Evolutionary conservation across 2,888 invertebrate genomes (phyloP).

Genomic region (Aleiodes leptofemur): DNA sequence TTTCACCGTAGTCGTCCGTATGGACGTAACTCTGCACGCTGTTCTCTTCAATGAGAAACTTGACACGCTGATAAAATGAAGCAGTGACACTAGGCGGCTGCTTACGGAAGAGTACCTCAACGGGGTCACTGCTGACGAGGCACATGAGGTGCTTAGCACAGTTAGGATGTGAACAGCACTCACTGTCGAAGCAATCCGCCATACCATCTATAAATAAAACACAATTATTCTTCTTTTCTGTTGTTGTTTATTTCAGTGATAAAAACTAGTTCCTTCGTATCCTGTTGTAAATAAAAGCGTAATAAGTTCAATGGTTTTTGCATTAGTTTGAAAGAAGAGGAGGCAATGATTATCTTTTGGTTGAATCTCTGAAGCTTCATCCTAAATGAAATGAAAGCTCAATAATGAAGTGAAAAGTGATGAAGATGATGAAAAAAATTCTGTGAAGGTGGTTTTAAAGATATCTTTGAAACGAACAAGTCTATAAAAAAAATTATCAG

Average conservation of each 20-base stretch:
- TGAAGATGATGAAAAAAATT: too few relatives aligned
- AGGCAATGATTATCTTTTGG: neutral
- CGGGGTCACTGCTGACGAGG: slow-evolving; percentile 96
- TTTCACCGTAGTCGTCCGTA: slow-evolving; percentile 98
- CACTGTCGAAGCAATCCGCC: slow-evolving; percentile 98
- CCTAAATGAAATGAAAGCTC: too few relatives aligned
- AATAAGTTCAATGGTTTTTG: too few relatives aligned
- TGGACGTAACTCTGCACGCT: slow-evolving; percentile 99
- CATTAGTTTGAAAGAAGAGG: too few relatives aligned
- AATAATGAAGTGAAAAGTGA: too few relatives aligned
- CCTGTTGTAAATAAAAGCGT: too few relatives aligned
- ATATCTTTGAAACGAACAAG: too few relatives aligned
- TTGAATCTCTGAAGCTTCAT: neutral
- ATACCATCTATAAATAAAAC: slow-evolving; percentile 87
- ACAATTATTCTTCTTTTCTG: neutral
- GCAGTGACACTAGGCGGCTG: slow-evolving; percentile 98
- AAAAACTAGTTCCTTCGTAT: too few relatives aligned
- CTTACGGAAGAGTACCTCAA: slow-evolving; percentile 95
- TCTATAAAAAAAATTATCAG: too few relatives aligned
- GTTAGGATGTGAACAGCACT: slow-evolving; percentile 93
- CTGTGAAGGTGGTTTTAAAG: too few relatives aligned
- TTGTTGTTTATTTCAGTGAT: too few relatives aligned
- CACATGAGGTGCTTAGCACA: slow-evolving; percentile 96
- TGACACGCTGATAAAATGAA: slow-evolving; percentile 97
- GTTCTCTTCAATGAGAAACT: slow-evolving; percentile 98